Conservation (phyloP, 2,888 invertebrate species). For the Drosophila fulvimacula region DNA sequence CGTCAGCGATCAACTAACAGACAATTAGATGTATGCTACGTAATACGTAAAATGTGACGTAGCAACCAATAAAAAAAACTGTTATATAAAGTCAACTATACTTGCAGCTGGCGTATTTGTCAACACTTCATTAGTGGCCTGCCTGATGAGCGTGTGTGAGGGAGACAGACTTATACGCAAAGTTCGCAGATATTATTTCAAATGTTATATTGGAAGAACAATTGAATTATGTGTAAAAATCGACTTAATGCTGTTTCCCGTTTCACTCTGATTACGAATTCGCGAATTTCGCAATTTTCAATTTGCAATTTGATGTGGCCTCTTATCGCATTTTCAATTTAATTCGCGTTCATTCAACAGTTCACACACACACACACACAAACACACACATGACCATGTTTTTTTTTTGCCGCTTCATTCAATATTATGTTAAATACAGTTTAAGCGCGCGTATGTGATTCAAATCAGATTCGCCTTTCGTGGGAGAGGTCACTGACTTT, state of each 20-base stretch:
- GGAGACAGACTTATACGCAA: conserved; percentile 2
- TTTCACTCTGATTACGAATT: not conserved
- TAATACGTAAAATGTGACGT: conserved; percentile 6
- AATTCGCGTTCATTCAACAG: conserved; percentile 48
- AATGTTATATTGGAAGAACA: not conserved
- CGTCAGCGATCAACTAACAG: conserved; percentile 15
- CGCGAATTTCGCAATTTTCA: conserved; percentile 20
- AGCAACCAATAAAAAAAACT: not conserved
- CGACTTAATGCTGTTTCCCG: not conserved
- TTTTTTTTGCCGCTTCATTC: conserved; percentile 51
- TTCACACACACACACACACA: conserved; percentile 23
- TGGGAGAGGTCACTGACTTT: conserved; percentile 68
- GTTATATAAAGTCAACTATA: conserved; percentile 1
- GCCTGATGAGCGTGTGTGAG: not conserved
- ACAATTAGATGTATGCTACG: conserved; percentile 43
- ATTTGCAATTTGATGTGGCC: conserved; percentile 44
- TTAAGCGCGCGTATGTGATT: conserved; percentile 6
- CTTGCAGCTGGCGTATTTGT: conserved; percentile 3
- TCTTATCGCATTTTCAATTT: conserved; percentile 6
- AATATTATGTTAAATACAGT: conserved; percentile 32
- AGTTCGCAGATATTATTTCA: conserved; percentile 19
- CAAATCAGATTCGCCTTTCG: conserved; percentile 27
- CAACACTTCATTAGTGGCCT: conserved; percentile 9
- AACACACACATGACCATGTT: conserved; percentile 2
- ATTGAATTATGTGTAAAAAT: conserved; percentile 22